Conservation (phyloP, 2,888 invertebrate genomes). For the Troilus luridus region DNA sequence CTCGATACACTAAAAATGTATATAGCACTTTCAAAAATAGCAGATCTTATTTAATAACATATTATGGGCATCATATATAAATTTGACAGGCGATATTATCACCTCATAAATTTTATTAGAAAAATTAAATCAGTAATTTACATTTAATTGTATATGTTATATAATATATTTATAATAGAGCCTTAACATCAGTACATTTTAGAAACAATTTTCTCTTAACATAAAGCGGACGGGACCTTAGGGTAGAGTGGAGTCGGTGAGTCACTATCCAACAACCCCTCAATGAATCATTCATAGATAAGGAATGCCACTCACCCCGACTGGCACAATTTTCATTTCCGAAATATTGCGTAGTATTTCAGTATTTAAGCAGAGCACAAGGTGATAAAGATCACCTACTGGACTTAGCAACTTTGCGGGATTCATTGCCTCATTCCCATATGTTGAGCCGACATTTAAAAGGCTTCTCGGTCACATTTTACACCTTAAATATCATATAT, state of each 20-base stretch:
- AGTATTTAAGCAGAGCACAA: not conserved
- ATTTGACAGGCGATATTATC: too few relatives aligned
- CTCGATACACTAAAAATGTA: too few relatives aligned
- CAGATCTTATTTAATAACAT: too few relatives aligned
- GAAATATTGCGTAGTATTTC: not conserved
- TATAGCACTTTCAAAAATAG: too few relatives aligned
- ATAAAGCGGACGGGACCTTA: not conserved
- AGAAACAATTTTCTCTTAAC: not conserved
- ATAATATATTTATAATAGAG: too few relatives aligned
- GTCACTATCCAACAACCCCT: conserved; percentile 19
- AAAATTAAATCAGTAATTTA: too few relatives aligned
- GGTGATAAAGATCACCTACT: not conserved
- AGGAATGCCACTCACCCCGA: not conserved
- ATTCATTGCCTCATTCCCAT: not conserved
- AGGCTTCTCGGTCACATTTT: conserved; percentile 24
- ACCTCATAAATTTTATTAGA: too few relatives aligned
- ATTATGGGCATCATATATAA: too few relatives aligned
- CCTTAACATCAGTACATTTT: not conserved
- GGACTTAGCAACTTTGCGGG: not conserved
- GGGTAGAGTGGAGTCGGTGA: not conserved
- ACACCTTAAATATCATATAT: not conserved
- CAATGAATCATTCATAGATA: conserved; percentile 40
- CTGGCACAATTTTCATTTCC: not conserved
- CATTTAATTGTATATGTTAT: too few relatives aligned
- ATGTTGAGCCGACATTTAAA: conserved; percentile 7